Base-by-base conservation (phyloP, 2,113 vertebrate species). In the Callithrix jacchus region DNA sequence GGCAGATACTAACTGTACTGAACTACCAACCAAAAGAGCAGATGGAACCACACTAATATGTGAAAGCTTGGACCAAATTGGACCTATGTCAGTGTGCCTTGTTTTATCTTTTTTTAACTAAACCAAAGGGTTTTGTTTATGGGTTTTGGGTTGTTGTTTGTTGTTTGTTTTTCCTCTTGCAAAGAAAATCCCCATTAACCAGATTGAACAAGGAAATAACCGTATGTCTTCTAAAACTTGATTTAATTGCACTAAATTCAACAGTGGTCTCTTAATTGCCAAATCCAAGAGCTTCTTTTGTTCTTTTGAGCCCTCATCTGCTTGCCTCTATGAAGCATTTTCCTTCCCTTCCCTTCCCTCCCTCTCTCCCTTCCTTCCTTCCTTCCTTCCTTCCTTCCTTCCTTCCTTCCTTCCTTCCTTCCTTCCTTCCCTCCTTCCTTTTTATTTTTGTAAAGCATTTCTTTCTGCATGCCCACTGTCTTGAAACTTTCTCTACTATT, bases 281-380 rank as follows among this genome's bases (percentile, higher is more conserved):
- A 87, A 77, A 83, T 73, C 54, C 40, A 68, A 85, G 61, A 80
- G 20, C 35, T 66, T 58, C 79, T 54, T 86, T 25, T 14, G 47
- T 66, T 68, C 79, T 54, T 86, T 25, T 23, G 47, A 13, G 56
- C 66, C 35, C 20, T 93, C 30, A 23, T 73, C 37, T 47, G 1
- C 32, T 82, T 70, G 9, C 14, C 21, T 77, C 49, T 77, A 13
- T 71, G 37, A 54, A 54, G 21, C 8, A 1, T 12, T 14, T 49
- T 25, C 3, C 54, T 54, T 68, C 30, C 23, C 5, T 27, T 23
- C 35, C 1, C 8, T 18, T 18, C 61, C 4, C 45, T 18, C 30
- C 2, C 23, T 16, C 64, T 6, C 56, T 2, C 42, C 9, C 32
- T 16, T 11, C 0, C 14, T 35, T 32, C n/a, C 6, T 8, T 11